Conservation (phyloP, 2,888 invertebrate genomes). For the Cheiracanthium punctorium region DNA sequence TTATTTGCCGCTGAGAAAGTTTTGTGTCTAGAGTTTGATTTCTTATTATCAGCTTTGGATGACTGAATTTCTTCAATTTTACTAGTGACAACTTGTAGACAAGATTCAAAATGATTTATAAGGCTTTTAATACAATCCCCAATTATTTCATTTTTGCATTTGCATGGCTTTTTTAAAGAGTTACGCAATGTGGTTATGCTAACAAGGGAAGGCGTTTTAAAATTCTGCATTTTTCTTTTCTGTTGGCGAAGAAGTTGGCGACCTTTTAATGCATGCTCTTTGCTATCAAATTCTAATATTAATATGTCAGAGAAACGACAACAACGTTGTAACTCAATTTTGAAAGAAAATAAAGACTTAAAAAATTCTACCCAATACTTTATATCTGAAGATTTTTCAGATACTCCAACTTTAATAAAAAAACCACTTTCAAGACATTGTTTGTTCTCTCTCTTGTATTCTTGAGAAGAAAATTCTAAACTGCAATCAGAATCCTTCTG, state of each 20-base stretch:
- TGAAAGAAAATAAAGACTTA: neutral
- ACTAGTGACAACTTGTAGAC: neutral
- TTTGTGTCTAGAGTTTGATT: neutral
- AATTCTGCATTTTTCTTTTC: conserved; percentile 9
- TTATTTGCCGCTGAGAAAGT: conserved; percentile 10
- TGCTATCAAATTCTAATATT: conserved; percentile 30
- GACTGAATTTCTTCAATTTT: conserved; percentile 23
- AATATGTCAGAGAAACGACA: conserved; percentile 43
- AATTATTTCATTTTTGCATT: conserved; percentile 24
- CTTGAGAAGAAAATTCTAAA: no score
- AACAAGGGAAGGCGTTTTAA: conserved; percentile 14
- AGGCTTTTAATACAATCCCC: conserved; percentile 22
- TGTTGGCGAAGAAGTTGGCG: neutral
- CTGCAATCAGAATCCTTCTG: neutral
- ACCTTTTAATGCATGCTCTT: conserved; percentile 16
- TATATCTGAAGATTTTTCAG: conserved; percentile 29
- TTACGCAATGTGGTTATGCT: neutral
- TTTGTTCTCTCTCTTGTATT: no score
- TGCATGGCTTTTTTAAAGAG: conserved; percentile 18
- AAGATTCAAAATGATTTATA: conserved; percentile 8
- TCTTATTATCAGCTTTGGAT: neutral
- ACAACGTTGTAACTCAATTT: conserved; percentile 27
- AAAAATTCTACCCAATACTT: conserved; percentile 31
- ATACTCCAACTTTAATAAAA: conserved; percentile 46
- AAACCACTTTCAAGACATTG: conserved; percentile 34